Evolutionary conservation across 2,888 invertebrate genomes (phyloP).

Genomic region (Sarcophaga rosellei): DNA sequence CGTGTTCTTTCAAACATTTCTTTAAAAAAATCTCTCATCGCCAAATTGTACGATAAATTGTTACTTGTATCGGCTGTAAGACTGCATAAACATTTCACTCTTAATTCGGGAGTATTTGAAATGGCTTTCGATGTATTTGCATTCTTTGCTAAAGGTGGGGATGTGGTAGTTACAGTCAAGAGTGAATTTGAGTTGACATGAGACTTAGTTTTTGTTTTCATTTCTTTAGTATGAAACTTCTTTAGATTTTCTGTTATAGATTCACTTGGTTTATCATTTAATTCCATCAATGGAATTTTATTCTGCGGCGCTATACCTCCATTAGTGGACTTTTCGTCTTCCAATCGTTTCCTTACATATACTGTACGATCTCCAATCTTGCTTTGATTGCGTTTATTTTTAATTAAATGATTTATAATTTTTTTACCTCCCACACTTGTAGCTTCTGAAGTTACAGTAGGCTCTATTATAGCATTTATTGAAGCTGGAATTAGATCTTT

Average conservation of each 20-base stretch:
- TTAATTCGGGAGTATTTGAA: conserved; percentile 38
- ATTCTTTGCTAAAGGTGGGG: not conserved
- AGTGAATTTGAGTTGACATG: not conserved
- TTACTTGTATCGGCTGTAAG: conserved; percentile 23
- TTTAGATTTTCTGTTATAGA: not conserved
- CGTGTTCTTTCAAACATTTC: conserved; percentile 67
- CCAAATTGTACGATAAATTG: not conserved
- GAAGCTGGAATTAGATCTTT: not conserved
- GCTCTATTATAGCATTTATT: not conserved
- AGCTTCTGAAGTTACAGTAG: not conserved
- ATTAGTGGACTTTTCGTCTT: not conserved
- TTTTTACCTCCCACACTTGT: conserved; percentile 15
- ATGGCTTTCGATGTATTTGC: not conserved
- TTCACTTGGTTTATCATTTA: no score
- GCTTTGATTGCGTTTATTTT: conserved; percentile 4
- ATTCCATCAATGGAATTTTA: no score
- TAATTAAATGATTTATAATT: conserved; percentile 57
- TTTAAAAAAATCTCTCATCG: conserved; percentile 62
- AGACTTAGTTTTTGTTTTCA: no score
- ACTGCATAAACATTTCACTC: conserved; percentile 67
- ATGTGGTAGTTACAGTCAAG: no score
- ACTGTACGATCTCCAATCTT: not conserved
- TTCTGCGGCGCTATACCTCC: no score
- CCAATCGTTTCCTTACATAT: not conserved
- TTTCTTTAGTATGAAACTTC: not conserved